These are phyloP conservation scores for Acheta domesticus DNA, from an alignment of 2,888 invertebrate species.

Conservation along the genomic window DNA sequence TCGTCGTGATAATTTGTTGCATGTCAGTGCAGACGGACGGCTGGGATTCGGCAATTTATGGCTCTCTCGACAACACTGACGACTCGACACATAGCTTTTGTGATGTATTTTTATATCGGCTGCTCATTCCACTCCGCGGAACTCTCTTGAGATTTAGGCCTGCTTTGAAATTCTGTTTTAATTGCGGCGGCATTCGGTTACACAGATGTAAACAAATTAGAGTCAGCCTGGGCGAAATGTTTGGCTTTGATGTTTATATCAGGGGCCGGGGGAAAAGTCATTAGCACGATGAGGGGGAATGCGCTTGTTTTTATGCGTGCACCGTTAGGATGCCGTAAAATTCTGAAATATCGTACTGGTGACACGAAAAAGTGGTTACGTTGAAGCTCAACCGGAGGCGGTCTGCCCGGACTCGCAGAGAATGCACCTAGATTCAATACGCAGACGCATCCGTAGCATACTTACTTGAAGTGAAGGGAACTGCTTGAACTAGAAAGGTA, in stretches of 20 bases:
- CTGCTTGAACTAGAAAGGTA: no score
- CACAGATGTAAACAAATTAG: not conserved
- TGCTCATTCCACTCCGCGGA: no score
- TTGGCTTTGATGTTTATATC: slow-evolving; percentile 2
- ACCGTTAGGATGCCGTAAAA: not conserved
- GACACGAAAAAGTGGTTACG: not conserved
- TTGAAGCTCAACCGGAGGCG: no score
- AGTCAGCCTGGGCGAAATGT: not conserved
- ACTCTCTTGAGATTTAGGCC: no score
- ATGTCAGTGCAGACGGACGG: slow-evolving; percentile 4
- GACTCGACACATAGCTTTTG: no score
- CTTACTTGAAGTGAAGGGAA: no score
- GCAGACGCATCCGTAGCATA: no score
- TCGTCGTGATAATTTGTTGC: not conserved
- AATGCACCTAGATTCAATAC: no score
- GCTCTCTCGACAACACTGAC: not conserved
- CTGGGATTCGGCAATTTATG: not conserved
- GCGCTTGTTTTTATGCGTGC: not conserved
- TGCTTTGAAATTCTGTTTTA: no score
- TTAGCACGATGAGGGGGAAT: not conserved
- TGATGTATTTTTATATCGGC: not conserved
- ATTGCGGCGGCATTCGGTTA: not conserved
- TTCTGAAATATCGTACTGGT: not conserved
- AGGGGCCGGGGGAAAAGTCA: not conserved
- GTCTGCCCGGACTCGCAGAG: no score